Conservation (phyloP, 2,113 vertebrate species). For the Myrmecobius fasciatus region DNA sequence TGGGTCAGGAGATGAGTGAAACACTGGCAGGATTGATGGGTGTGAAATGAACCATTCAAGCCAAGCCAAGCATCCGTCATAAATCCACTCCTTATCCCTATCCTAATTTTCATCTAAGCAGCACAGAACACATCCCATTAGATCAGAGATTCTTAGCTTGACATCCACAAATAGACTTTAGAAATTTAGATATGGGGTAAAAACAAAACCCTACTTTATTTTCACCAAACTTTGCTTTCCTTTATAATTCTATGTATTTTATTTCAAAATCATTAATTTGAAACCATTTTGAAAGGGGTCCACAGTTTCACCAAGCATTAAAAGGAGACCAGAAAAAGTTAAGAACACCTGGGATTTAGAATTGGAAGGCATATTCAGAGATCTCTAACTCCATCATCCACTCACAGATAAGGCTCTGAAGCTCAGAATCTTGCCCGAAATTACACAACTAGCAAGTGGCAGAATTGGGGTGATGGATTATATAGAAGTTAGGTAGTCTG, state of each 20-base stretch:
- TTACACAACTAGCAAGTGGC: neutral
- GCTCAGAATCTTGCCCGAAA: neutral
- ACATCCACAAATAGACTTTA: neutral
- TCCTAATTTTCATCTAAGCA: neutral
- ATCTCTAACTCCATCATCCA: neutral
- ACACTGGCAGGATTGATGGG: neutral
- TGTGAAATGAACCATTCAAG: neutral
- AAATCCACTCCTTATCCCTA: neutral
- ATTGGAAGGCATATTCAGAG: neutral
- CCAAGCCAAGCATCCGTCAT: neutral
- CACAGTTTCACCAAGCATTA: too few species aligned
- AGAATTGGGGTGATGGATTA: neutral
- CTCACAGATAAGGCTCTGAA: neutral
- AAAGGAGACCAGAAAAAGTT: neutral
- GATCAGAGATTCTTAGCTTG: neutral
- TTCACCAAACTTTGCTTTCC: neutral
- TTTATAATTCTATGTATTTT: neutral
- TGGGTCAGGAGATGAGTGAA: neutral
- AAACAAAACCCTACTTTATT: neutral
- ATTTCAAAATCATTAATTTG: neutral
- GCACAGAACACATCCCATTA: neutral
- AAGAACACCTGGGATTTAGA: neutral
- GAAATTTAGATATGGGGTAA: neutral
- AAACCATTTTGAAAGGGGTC: neutral
- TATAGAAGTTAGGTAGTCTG: neutral